Conservation (phyloP, 2,888 invertebrate genomes). For the Agriopis leucophaearia region DNA sequence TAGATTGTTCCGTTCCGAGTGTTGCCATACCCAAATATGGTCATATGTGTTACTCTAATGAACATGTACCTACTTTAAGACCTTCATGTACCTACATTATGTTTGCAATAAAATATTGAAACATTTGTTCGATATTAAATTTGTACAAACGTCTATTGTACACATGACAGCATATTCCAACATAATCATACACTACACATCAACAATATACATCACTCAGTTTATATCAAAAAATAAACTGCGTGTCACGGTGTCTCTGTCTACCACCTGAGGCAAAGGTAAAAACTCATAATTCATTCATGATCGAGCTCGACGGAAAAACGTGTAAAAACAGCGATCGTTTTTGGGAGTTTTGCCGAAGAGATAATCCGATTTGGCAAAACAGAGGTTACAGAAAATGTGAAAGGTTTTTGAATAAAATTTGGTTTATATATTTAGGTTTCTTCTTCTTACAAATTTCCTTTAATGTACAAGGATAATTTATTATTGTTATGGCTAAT, state of each 20-base stretch:
- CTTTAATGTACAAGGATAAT: neutral
- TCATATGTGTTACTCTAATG: no score
- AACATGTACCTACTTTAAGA: no score
- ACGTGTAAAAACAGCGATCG: conserved; percentile 32
- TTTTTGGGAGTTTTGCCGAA: conserved; percentile 19
- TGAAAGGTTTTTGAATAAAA: conserved; percentile 11
- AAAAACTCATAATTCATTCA: conserved; percentile 35
- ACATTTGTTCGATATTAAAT: no score
- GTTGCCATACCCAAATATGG: no score
- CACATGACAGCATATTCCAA: neutral
- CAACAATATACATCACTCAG: no score
- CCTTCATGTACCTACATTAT: no score
- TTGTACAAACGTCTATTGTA: no score
- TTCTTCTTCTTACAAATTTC: no score
- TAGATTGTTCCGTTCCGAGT: no score
- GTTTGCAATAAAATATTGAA: no score
- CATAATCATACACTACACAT: no score
- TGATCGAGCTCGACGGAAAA: conserved; percentile 21
- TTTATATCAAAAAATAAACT: conserved; percentile 28
- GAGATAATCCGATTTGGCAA: conserved; percentile 35
- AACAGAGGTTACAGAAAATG: conserved; percentile 29
- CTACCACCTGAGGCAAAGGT: conserved; percentile 26
- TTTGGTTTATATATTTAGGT: neutral
- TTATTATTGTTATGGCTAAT: neutral
- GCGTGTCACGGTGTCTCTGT: neutral